These are phyloP conservation scores for Muraenolepis orangiensis DNA, from an alignment of 2,797 vertebrate genomes.

Conservation along the genomic window DNA sequence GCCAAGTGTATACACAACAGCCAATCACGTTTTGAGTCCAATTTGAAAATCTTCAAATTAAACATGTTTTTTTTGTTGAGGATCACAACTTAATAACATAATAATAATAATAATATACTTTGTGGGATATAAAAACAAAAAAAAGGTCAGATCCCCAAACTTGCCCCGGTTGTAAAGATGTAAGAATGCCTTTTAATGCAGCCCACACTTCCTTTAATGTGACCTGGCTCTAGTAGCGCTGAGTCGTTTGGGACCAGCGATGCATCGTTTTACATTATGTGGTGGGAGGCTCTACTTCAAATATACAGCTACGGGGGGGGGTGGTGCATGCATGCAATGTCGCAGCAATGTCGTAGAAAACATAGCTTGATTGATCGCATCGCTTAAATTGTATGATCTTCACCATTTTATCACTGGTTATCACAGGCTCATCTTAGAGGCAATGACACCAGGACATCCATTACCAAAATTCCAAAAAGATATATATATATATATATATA, in stretches of 20 bases:
- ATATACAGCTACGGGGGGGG: not conserved
- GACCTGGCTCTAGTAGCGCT: not conserved
- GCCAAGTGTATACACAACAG: not conserved
- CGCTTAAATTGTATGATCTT: not conserved
- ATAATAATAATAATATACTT: too few species aligned
- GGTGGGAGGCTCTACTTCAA: not conserved
- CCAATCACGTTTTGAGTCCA: too few species aligned
- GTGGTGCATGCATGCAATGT: not conserved
- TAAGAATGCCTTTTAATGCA: too few species aligned
- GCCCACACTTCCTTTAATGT: not conserved
- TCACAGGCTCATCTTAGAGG: conserved; percentile 45
- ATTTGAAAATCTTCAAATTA: too few species aligned
- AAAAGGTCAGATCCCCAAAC: too few species aligned
- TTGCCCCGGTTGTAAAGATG: not conserved
- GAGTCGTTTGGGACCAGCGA: not conserved
- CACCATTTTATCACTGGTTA: conserved; percentile 28
- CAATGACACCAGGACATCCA: not conserved
- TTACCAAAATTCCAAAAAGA: not conserved
- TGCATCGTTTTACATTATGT: not conserved
- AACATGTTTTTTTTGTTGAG: not conserved
- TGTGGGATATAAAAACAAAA: too few species aligned
- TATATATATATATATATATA: too few species aligned
- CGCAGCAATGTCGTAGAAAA: not conserved
- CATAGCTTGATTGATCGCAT: not conserved
- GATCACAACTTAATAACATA: not conserved